Evolutionary conservation across 2,113 vertebrate genomes (phyloP), one percentile per base, ranked within the genome.

Genomic region (Cathartes aura): DNA sequence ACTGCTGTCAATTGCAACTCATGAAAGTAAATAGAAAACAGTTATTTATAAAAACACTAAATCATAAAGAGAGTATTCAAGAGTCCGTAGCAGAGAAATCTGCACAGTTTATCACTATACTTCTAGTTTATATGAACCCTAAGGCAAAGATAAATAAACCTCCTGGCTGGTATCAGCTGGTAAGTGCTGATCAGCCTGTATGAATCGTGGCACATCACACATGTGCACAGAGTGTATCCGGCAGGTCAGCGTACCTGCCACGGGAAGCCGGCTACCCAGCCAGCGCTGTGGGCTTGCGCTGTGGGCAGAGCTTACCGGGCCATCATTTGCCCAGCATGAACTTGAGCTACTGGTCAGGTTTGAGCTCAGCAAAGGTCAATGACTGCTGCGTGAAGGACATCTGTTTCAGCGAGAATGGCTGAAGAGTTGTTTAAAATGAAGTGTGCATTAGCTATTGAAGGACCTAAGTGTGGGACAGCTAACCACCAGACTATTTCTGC

Each of bases 41-140:
- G 96, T 95, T 90, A 87, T 89, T 94, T 90, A 87, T 74, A 93
- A 92, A 73, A 80, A 18, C 87, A 89, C 83, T 82, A 60, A 92
- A 89, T 94, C 86, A 56, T 70, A 36, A 20, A 8, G 19, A 47
- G 59, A 83, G 23, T 6, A 42, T 55, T 55, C 27, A 15, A 55
- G 84, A 75, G 70, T 7, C 81, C 36, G 56, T 21, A 85, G 18
- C 38, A 76, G 60, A 62, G 88, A 36, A 64, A 48, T 47, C 71
- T 34, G 50, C 68, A 22, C 26, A 6, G n/a, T 66, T 66, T 38
- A 60, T 64, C 84, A 16, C 74, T 42, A 8, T 8, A 29, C 14
- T 24, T 52, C 64, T 52, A 6, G 66, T 60, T 52, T 19, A 12
- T 22, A 13, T 5, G 52, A 78, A 11, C 12, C n/a, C 47, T 55